Conservation (phyloP, 2,888 invertebrate species). For the Lasius platythorax region DNA sequence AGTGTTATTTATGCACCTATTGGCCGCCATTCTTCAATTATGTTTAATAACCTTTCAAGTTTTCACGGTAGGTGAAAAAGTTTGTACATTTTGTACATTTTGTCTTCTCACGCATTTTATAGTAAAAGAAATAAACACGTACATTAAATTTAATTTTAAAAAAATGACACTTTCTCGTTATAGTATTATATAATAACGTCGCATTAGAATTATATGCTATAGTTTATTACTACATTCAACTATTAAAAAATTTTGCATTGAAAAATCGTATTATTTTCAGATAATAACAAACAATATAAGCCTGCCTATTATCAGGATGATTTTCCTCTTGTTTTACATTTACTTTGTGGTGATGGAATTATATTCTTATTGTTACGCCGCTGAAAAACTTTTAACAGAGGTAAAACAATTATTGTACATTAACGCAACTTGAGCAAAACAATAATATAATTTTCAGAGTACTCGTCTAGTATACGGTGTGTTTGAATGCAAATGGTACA, state of each 20-base stretch:
- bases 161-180: not conserved
- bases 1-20: constrained; percentile 73
- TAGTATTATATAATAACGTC: not conserved
- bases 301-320: constrained; percentile 55
- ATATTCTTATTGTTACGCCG: constrained; percentile 76
- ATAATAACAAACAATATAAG: constrained; percentile 12
- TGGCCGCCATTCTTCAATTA: constrained; percentile 73
- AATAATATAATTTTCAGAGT: constrained; percentile 10
- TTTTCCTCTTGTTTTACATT: constrained; percentile 64
- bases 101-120: not conserved
- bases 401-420: constrained; percentile 29
- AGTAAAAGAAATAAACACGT: not conserved
- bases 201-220: not conserved
- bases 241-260: not conserved
- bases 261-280: constrained; percentile 22
- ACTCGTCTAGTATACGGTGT: not conserved
- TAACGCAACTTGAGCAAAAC: not conserved
- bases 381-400: constrained; percentile 69
- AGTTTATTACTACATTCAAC: not conserved
- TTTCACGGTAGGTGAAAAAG: constrained; percentile 70
- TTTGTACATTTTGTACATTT: not conserved
- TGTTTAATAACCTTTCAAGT: constrained; percentile 76
- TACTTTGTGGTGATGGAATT: constrained; percentile 63
- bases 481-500: constrained; percentile 23
- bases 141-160: not conserved